Conservation (phyloP, 2,797 vertebrate species). For the Hippoglossus hippoglossus region DNA sequence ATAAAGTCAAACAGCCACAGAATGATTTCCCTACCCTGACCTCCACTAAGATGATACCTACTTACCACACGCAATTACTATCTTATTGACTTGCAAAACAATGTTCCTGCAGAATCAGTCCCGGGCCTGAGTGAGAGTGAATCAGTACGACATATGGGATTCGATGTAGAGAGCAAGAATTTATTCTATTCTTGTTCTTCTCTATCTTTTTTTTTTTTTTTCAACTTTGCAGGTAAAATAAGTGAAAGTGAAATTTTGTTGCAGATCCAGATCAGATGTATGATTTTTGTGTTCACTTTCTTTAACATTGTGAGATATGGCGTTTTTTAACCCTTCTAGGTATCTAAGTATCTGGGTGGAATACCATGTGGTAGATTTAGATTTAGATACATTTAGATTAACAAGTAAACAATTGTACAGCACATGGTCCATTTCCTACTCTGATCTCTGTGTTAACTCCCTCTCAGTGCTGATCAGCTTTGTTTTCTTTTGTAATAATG, state of each 20-base stretch:
- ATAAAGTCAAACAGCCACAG: conserved; percentile 73
- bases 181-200: conserved; percentile 23
- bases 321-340: too few species aligned
- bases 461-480: neutral
- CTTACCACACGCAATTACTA: conserved; percentile 71
- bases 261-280: too few species aligned
- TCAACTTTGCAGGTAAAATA: conserved; percentile 17
- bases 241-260: too few species aligned
- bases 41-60: conserved; percentile 67
- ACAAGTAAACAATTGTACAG: neutral
- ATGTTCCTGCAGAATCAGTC: conserved; percentile 41
- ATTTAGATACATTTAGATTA: neutral
- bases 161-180: conserved; percentile 36
- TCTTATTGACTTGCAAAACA: conserved; percentile 81
- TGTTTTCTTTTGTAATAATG: neutral
- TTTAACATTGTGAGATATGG: too few species aligned
- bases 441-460: too few species aligned
- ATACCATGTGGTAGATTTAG: neutral
- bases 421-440: too few species aligned
- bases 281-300: too few species aligned
- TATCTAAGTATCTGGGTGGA: neutral
- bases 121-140: conserved; percentile 42
- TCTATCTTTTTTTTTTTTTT: neutral
- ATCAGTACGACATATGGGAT: conserved; percentile 48
- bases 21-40: conserved; percentile 73